A percentile compares a stretch with the other conserved stretches of the same genome.
Evolutionary conservation across 2,113 vertebrate species (phyloP).

Genomic region (Megaptera novaeangliae): DNA sequence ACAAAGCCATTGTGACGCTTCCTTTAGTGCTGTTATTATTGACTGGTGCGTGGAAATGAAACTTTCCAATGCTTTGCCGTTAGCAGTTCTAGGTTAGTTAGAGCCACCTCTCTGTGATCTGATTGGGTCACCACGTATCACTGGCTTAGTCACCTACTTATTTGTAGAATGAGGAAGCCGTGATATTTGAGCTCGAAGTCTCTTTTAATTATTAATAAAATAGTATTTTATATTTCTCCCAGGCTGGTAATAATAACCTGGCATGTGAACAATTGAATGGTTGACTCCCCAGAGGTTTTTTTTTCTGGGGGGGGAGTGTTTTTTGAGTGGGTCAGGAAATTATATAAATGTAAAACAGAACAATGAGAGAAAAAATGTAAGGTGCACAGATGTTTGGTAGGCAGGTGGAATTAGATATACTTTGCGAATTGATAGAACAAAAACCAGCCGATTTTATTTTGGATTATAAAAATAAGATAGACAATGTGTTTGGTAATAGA

Average conservation of each 20-base stretch:
- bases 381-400: background rate
- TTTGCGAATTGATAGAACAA: background rate
- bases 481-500: background rate
- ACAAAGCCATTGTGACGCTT: background rate
- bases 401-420: slow-evolving; percentile 33
- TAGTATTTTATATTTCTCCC: background rate
- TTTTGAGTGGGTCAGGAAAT: background rate
- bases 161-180: background rate
- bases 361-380: background rate
- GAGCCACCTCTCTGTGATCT: background rate
- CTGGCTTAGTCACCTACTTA: background rate
- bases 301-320: background rate
- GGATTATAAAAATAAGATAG: slow-evolving; percentile 25
- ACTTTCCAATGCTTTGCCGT: background rate
- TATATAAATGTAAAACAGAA: background rate
- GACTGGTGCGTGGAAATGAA: background rate
- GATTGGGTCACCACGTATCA: background rate
- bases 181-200: background rate
- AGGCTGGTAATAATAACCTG: background rate
- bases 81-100: background rate
- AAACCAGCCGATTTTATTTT: background rate
- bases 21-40: background rate
- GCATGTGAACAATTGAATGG: background rate
- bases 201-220: slow-evolving; percentile 19
- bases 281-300: background rate